Base-by-base conservation (phyloP, 2,888 invertebrate genomes). In the Stomorhina lunata region DNA sequence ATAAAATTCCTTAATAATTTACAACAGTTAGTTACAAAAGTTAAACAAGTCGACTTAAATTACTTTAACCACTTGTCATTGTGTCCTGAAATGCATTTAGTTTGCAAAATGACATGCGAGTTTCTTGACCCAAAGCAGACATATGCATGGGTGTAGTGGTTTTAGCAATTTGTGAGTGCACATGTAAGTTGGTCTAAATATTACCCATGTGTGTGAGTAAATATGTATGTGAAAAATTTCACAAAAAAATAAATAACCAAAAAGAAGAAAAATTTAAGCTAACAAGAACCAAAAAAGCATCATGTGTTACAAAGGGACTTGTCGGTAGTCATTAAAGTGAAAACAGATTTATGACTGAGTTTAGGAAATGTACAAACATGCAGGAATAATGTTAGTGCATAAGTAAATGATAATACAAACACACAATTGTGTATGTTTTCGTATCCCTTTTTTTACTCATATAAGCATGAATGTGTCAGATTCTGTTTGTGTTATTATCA, bases 271-370 rank as follows among this genome's bases (percentile, higher is more conserved):
- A 43, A 43, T 53, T 5, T 5, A 50, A 27, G 22, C 22, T 25
- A 15, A 73, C 20, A n/a, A 27, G 27, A 27, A 63, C 27, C 50
- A 12, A 20, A 55, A n/a, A 29, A 10, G 37, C 15, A 43, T 9
- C 75, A 48, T 75, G 45, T 75, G 45, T 37, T 57, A 43, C 34
- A 43, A n/a, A 57, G 34, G 32, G 57, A 66, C 65, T 75, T 75
- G 75, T 57, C 75, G 65, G 57, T 75, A 75, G 57, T 76, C 50
- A 68, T 76, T 76, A 76, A 75, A 57, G 37, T 48, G 48, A 66
- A 76, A 76, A 68, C 66, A 48, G 66, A 76, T 76, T 76, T 76
- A 76, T 65, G n/a, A 32, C 55, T 43, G 22, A 63, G 40, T 27
- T 53, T 59, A 63, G 32, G 73, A n/a, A 73, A 63, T 53, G 27